Percentiles rank a stretch among this genome's conserved stretches.
These are phyloP conservation scores for Nymphicus hollandicus DNA, from an alignment of 2,113 vertebrate species.

Conservation along the genomic window DNA sequence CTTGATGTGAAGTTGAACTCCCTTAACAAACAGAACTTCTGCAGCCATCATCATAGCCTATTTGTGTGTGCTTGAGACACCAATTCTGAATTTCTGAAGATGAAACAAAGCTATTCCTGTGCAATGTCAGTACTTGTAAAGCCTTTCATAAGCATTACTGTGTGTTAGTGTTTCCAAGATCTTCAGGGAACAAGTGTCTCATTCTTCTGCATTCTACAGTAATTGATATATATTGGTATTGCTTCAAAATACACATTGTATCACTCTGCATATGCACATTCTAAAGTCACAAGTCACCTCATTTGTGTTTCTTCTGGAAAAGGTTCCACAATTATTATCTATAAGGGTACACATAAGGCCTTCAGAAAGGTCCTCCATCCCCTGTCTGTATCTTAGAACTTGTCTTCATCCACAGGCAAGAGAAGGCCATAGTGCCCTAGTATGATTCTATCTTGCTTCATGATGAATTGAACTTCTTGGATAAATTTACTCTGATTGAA, in stretches of 20 bases:
- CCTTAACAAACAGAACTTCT: background rate
- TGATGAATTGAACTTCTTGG: background rate
- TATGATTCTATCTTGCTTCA: background rate
- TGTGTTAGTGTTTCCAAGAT: background rate
- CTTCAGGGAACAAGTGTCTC: background rate
- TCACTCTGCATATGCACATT: background rate
- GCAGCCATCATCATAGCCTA: background rate
- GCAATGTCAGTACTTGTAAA: background rate
- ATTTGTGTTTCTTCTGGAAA: background rate
- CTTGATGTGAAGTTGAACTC: background rate
- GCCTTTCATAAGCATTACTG: background rate
- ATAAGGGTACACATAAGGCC: background rate
- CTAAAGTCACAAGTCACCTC: background rate
- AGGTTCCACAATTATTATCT: background rate
- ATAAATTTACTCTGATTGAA: background rate
- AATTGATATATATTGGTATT: background rate
- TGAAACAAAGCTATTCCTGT: background rate
- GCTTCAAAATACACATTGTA: background rate
- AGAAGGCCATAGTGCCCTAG: background rate
- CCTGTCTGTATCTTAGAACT: background rate
- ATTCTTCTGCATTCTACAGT: background rate
- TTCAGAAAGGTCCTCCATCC: background rate
- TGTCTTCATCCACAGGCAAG: background rate
- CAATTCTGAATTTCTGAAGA: background rate
- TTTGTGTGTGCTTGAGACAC: background rate